Evolutionary conservation across 2,888 invertebrate genomes (phyloP).

Genomic region (Hecatera dysodea): DNA sequence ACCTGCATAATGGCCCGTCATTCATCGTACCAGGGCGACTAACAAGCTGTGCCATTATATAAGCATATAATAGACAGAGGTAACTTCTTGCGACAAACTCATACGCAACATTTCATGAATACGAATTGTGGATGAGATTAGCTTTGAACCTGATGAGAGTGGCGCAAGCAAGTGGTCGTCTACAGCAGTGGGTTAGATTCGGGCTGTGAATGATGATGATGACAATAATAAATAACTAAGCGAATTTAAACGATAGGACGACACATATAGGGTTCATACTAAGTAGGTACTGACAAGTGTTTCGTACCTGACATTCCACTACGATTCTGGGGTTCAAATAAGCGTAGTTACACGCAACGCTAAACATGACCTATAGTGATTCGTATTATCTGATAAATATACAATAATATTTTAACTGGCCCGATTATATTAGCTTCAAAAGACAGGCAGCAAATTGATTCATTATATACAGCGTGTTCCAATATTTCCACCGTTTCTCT

Average conservation of each 20-base stretch:
- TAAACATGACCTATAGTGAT: slow-evolving; percentile 2
- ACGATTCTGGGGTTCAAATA: slow-evolving; percentile 6
- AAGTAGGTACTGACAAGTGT: slow-evolving; percentile 5
- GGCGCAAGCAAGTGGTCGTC: slow-evolving; percentile 18
- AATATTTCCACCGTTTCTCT: too few relatives aligned
- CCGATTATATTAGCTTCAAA: neutral
- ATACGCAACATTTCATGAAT: slow-evolving; percentile 6
- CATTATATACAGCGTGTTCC: neutral
- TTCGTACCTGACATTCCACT: neutral
- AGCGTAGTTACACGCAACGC: slow-evolving; percentile 5
- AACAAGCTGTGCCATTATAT: neutral
- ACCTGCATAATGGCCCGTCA: neutral
- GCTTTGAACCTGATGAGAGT: slow-evolving; percentile 20
- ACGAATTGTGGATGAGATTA: slow-evolving; percentile 26
- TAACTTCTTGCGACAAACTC: neutral
- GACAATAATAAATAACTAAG: slow-evolving; percentile 2
- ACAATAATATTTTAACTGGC: slow-evolving; percentile 13
- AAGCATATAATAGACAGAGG: neutral
- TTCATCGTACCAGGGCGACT: neutral
- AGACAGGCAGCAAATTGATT: slow-evolving; percentile 6
- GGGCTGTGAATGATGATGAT: slow-evolving; percentile 48
- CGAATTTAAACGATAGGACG: neutral
- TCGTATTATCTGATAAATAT: slow-evolving; percentile 13
- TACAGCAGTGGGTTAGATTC: slow-evolving; percentile 28
- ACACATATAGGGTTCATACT: neutral